Conservation (phyloP, 2,888 invertebrate species). For the Dioctria rufipes region DNA sequence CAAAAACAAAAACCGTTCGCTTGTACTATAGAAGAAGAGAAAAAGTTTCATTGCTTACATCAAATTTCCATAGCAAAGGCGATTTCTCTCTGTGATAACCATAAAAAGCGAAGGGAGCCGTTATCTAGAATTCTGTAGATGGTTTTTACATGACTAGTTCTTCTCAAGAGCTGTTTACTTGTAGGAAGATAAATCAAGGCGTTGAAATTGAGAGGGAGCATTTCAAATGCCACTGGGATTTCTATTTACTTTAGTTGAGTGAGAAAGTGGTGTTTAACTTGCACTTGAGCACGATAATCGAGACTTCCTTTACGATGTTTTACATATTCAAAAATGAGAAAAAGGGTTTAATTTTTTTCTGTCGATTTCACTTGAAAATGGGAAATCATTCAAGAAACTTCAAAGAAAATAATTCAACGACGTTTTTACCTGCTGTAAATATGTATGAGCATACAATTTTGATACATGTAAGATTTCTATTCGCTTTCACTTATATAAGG, state of each 20-base stretch:
- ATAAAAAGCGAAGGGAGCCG: neutral
- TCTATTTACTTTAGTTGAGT: neutral
- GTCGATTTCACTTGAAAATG: too few relatives aligned
- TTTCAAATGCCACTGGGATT: neutral
- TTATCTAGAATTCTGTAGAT: neutral
- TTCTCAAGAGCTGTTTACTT: neutral
- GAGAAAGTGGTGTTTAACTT: slow-evolving; percentile 5
- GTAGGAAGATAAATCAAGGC: neutral
- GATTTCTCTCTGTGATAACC: neutral
- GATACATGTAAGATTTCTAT: too few relatives aligned
- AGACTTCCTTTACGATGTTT: neutral
- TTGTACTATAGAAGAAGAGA: too few relatives aligned
- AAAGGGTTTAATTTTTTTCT: neutral
- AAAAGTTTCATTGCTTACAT: neutral
- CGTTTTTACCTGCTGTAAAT: too few relatives aligned
- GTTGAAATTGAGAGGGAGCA: neutral
- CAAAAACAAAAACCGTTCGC: too few relatives aligned
- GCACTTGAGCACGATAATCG: neutral
- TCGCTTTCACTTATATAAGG: too few relatives aligned
- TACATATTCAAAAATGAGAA: neutral
- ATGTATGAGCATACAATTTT: too few relatives aligned
- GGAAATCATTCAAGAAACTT: too few relatives aligned
- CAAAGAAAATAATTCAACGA: too few relatives aligned
- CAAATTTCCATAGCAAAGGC: neutral
- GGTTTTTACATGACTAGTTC: neutral